Base-by-base conservation (phyloP, 2,113 vertebrate species). In the Prionailurus bengalensis region DNA sequence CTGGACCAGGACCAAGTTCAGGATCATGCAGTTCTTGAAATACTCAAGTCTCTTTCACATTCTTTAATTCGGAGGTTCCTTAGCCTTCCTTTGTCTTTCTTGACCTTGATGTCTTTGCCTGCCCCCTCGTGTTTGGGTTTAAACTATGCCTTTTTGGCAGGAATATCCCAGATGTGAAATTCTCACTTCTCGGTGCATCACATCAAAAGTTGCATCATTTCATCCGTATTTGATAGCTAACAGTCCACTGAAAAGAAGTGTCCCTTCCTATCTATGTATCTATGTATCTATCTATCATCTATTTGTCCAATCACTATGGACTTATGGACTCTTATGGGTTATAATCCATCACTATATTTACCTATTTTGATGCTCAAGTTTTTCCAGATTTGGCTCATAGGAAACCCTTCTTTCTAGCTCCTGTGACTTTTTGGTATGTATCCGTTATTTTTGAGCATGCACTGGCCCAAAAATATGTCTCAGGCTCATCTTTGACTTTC, bases 281-380 rank as follows among this genome's bases (percentile, higher is more conserved):
- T 55, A 8, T 48, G 4, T 33, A 33, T n/a, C 2, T 19, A 78
- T 53, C 33, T 12, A 45, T 21, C 81, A 66, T 66, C 29, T 45
- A n/a, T 23, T 31, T 25, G 17, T 58, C 45, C 53, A 33, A 8
- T 89, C 39, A 39, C 6, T 66, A 48, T 51, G 4, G 39, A 42
- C 29, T 88, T 21, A 31, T 82, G 36, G 23, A 63, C 70, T 92
- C 55, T 53, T 78, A 89, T 61, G 39, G 23, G 14, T 81, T 86
- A 29, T 86, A 53, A 86, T 68, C 17, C 29, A 81, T 70, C 93
- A 36, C 29, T 68, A 53, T 90, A 39, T 48, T 89, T 45, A 76
- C 86, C 74, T 87, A 86, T 71, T 90, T 95, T 90, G n/a, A 78
- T 86, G 14, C 15, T 82, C 11, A 90, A 81, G 45, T 96, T 70